Conservation (phyloP, 2,797 vertebrate species). For the Ctenopoma multispine region DNA sequence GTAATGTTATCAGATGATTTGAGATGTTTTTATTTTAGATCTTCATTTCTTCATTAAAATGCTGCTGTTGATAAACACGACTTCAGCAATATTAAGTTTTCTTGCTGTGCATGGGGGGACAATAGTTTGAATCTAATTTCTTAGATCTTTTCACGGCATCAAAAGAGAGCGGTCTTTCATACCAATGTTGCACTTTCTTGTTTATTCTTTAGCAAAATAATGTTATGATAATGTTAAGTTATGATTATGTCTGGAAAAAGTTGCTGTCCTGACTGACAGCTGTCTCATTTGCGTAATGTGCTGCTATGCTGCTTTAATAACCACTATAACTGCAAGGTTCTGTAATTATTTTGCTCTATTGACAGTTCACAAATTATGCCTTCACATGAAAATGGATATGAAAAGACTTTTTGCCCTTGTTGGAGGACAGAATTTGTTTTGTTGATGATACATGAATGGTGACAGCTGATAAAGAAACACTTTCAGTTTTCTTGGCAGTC, state of each 20-base stretch:
- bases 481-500: constrained; percentile 35
- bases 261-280: constrained; percentile 71
- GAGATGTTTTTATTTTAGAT: neutral
- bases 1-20: neutral
- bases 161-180: constrained; percentile 23
- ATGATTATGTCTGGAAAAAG: constrained; percentile 49
- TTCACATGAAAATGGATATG: constrained; percentile 38
- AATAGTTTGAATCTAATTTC: too few relatives aligned
- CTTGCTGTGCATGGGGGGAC: neutral
- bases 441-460: constrained; percentile 61
- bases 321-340: constrained; percentile 42
- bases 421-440: constrained; percentile 34
- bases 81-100: neutral
- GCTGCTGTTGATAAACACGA: neutral
- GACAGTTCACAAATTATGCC: constrained; percentile 51
- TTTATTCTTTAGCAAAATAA: neutral
- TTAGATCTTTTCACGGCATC: neutral
- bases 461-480: constrained; percentile 66
- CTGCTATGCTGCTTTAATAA: constrained; percentile 65
- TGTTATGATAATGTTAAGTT: neutral
- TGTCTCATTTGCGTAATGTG: constrained; percentile 67
- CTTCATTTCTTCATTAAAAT: neutral
- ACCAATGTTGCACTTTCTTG: neutral
- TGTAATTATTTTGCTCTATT: constrained; percentile 67
- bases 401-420: constrained; percentile 14